Evolutionary conservation across 2,113 vertebrate species (phyloP), one percentile per base, ranked within the genome.

Genomic region (Tachysurus vachellii): DNA sequence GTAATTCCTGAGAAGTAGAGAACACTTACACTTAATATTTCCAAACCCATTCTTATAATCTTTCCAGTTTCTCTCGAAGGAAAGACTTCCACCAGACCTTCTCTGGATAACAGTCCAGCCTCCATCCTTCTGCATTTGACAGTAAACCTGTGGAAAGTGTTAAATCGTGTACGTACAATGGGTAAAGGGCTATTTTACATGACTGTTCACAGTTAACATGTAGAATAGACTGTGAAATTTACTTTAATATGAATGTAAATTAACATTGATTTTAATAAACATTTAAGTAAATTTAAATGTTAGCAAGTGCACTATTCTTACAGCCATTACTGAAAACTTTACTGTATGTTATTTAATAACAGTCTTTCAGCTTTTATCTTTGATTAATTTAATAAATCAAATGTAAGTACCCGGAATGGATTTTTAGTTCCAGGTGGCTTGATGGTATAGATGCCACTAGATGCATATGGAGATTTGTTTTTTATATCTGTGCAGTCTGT

Each of bases 61-160:
- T 3, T 47, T 19, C 94, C 94, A 94, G 1, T 91, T 89, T 42
- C 54, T 92, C 12, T 77, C 0, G 50, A 95, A 95, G 75, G 88
- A 85, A n/a, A 94, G 47, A 0, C 16, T 26, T 42, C 53, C 77
- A 10, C 91, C 91, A 1, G 86, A 91, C 19, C 94, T 93, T 28
- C 53, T 93, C 88, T 95, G 95, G 64, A 95, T 91, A 73, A 95
- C 93, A 0, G 91, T 94, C 95, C 94, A 95, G n/a, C 93, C 93
- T n/a, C 92, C 93, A 53, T 93, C 92, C 0, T 53, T 0, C 6
- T 14, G 57, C 94, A 95, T 95, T 88, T 94, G 90, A 88, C 95
- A 95, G 90, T 91, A 94, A 9, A 92, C 94, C 94, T 95, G 84
- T 47, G 94, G 28, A 28, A 85, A 56, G 13, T 54, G 50, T 70